Conservation (phyloP, 35 echinoderm and acorn worm genomes). For the Apostichopus japonicus region DNA sequence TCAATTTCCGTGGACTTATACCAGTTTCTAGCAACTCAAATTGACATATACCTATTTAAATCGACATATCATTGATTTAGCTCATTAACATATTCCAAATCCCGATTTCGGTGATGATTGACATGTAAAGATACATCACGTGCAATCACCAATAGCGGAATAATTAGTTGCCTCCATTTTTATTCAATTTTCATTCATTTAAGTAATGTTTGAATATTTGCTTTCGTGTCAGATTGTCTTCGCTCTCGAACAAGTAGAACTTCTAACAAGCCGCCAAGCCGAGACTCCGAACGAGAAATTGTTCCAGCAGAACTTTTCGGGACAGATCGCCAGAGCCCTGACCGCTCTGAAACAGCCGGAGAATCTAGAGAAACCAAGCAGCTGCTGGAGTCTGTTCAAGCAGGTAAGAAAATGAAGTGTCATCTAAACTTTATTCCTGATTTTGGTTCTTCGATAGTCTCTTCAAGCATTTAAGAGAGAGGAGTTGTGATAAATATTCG, state of each 20-base stretch:
- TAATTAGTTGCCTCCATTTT: no score
- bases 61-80: no score
- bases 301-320: constrained; percentile 86
- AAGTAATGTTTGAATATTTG: background rate
- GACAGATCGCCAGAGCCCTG: constrained; percentile 75
- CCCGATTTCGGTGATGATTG: no score
- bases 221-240: constrained; percentile 76
- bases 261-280: constrained; percentile 79
- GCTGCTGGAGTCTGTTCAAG: constrained; percentile 92
- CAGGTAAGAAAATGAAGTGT: constrained; percentile 65
- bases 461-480: constrained; percentile 93
- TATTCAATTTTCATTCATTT: no score
- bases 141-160: no score
- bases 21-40: no score
- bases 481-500: no score
- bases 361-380: constrained; percentile 72
- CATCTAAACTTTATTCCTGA: no score
- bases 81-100: no score
- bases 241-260: constrained; percentile 87
- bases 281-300: constrained; percentile 96
- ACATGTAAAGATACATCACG: no score
- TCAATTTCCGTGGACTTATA: no score
- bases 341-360: constrained; percentile 81
- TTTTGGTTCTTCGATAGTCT: constrained; percentile 14
- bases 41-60: no score